Evolutionary conservation across 2,113 vertebrate genomes (phyloP).

Genomic region (Monopterus albus): DNA sequence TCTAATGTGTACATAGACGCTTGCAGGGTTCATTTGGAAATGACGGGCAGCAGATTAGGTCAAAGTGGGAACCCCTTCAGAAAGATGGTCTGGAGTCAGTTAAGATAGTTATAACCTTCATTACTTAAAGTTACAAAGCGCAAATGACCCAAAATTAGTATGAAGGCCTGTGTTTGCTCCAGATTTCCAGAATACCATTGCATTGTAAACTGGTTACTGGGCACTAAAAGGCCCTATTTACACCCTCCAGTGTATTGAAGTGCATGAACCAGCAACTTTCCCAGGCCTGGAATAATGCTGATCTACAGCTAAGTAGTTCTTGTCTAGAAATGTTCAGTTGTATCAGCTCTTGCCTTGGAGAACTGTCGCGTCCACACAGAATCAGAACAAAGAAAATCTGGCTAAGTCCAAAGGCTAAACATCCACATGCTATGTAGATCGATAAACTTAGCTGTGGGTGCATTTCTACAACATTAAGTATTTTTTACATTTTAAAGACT

Average conservation of each 20-base stretch:
- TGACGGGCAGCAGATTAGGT: conserved; percentile 40
- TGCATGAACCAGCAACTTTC: conserved; percentile 35
- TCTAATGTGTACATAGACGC: conserved; percentile 63
- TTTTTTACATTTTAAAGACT: conserved; percentile 38
- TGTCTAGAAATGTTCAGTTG: conserved; percentile 30
- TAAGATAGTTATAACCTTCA: neutral
- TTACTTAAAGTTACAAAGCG: conserved; percentile 17
- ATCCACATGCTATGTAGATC: conserved; percentile 42
- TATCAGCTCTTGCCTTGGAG: conserved; percentile 6
- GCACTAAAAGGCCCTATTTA: conserved; percentile 1
- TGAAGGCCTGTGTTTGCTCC: conserved; percentile 10
- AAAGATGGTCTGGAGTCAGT: conserved; percentile 8
- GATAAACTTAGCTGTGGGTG: conserved; percentile 29
- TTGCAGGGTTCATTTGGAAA: conserved; percentile 52
- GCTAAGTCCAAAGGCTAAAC: conserved; percentile 32
- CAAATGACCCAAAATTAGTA: conserved; percentile 22
- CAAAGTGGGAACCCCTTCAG: conserved; percentile 12
- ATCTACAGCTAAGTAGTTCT: conserved; percentile 37
- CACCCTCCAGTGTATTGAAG: conserved; percentile 7
- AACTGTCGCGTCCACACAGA: conserved; percentile 36
- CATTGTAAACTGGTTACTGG: conserved; percentile 16
- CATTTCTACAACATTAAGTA: conserved; percentile 35
- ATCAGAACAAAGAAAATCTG: conserved; percentile 26
- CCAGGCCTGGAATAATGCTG: conserved; percentile 24
- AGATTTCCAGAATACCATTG: conserved; percentile 10